Conservation (phyloP, 1,140 invertebrate genomes). For the Saxidomus purpurata region DNA sequence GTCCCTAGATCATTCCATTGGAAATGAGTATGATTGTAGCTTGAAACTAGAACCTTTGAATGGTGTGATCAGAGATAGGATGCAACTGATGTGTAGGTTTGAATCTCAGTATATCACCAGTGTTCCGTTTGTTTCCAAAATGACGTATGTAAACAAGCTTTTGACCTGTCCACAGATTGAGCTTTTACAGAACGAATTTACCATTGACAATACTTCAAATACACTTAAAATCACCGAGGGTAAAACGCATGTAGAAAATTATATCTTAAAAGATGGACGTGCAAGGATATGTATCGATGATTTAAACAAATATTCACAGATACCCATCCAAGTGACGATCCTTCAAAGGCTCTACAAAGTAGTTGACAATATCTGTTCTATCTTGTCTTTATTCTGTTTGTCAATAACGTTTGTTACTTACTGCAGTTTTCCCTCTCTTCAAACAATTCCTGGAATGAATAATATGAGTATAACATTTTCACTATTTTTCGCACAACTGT, state of each 20-base stretch:
- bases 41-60: neutral
- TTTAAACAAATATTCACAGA: neutral
- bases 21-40: too few species aligned
- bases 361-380: constrained; percentile 72
- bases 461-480: constrained; percentile 85
- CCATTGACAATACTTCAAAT: neutral
- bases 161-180: constrained; percentile 15
- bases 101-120: too few species aligned
- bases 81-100: neutral
- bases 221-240: neutral
- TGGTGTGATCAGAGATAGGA: too few species aligned
- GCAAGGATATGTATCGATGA: constrained; percentile 5
- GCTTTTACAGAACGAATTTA: neutral
- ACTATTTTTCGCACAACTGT: constrained; percentile 85
- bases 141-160: constrained; percentile 1
- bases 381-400: constrained; percentile 84
- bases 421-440: constrained; percentile 81
- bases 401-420: constrained; percentile 85
- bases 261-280: neutral
- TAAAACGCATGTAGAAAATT: neutral
- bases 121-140: neutral
- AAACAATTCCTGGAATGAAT: constrained; percentile 86
- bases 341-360: neutral
- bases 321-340: neutral
- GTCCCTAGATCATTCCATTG: neutral